Evolutionary conservation across 2,888 invertebrate species (phyloP).

Genomic region (Orchestes rusci): DNA sequence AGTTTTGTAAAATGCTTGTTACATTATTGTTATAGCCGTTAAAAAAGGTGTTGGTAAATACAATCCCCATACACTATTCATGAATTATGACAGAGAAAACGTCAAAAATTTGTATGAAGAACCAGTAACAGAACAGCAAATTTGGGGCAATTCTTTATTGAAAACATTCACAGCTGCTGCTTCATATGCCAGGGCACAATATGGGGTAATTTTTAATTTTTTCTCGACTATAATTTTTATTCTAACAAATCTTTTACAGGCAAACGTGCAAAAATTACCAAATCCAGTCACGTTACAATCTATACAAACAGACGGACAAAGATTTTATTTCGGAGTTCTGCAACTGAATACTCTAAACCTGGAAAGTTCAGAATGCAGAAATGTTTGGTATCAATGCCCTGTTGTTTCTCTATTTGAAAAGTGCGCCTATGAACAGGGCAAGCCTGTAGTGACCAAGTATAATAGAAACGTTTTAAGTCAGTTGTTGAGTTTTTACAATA

Average conservation of each 20-base stretch:
- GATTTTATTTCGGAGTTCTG: slow-evolving; percentile 73
- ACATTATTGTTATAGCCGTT: slow-evolving; percentile 48
- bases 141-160: slow-evolving; percentile 60
- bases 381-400: slow-evolving; percentile 72
- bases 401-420: slow-evolving; percentile 57
- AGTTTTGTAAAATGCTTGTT: slow-evolving; percentile 2
- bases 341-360: slow-evolving; percentile 78
- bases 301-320: slow-evolving; percentile 70
- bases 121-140: slow-evolving; percentile 59
- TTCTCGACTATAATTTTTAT: neutral
- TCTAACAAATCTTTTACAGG: slow-evolving; percentile 38
- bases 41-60: slow-evolving; percentile 43
- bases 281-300: slow-evolving; percentile 77
- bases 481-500: slow-evolving; percentile 73
- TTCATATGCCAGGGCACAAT: slow-evolving; percentile 64
- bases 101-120: slow-evolving; percentile 64
- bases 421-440: slow-evolving; percentile 57
- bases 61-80: slow-evolving; percentile 71
- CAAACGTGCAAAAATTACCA: slow-evolving; percentile 56
- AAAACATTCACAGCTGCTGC: slow-evolving; percentile 73
- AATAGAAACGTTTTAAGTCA: slow-evolving; percentile 72
- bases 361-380: slow-evolving; percentile 54
- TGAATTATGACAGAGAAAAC: slow-evolving; percentile 58
- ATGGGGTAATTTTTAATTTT: slow-evolving; percentile 58
- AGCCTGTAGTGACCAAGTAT: slow-evolving; percentile 64